Conservation (phyloP, 2,888 invertebrate species). For the Strigamia transsilvanica region DNA sequence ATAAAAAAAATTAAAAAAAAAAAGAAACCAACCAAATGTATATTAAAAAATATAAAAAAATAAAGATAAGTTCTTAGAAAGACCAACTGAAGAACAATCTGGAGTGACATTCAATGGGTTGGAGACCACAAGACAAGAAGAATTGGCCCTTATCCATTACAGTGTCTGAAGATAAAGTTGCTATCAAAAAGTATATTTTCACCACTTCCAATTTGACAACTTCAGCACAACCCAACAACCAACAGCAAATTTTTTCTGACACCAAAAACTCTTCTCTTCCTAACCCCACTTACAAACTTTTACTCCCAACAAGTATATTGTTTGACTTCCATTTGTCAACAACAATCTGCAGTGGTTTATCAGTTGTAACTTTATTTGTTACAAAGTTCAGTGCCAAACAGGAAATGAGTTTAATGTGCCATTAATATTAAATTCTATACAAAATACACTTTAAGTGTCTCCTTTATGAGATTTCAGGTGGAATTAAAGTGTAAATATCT, state of each 20-base stretch:
- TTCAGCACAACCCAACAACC: neutral
- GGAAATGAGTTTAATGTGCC: slow-evolving; percentile 12
- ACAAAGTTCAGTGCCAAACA: neutral
- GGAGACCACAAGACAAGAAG: neutral
- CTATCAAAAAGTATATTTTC: neutral
- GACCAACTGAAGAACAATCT: neutral
- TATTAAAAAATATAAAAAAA: neutral
- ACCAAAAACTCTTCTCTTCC: neutral
- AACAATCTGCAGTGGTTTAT: neutral
- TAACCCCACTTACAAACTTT: no score
- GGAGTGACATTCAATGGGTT: neutral
- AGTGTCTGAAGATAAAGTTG: slow-evolving; percentile 5
- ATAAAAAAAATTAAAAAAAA: neutral
- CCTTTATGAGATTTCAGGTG: neutral
- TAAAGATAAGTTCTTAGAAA: slow-evolving; percentile 10
- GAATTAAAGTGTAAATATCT: neutral
- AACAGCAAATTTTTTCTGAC: neutral
- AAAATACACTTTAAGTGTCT: neutral
- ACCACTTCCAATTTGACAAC: slow-evolving; percentile 8
- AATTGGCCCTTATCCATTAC: slow-evolving; percentile 11
- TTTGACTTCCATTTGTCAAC: no score
- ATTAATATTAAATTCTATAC: slow-evolving; percentile 2
- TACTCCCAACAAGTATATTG: no score
- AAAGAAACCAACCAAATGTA: neutral
- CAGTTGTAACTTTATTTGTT: neutral